Base-by-base conservation (phyloP, 1,140 invertebrate species). In the Microvelia longipes region DNA sequence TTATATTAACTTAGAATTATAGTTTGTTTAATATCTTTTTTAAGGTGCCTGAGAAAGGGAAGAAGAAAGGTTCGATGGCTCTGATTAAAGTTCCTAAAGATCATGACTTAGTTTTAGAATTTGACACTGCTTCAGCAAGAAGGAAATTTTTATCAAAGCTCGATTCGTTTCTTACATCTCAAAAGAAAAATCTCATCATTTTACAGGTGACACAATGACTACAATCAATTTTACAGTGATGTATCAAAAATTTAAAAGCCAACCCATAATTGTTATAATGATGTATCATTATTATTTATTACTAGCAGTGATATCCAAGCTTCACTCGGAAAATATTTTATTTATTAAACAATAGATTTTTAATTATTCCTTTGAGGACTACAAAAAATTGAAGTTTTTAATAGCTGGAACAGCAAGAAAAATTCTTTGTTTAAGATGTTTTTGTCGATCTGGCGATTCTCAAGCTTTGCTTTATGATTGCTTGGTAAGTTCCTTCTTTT, bases 81-180 rank as follows among this genome's bases (percentile, higher is more conserved):
- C 78, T 96, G 11, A 82, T 98, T 15, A 83, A 92, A 73, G 89
- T 96, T 2, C 91, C 92, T 0, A 86, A 90, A 68, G 96, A 98
- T 82, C 95, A 98, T 78, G 96, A 99, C 80, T 81, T 98, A 66
- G 94, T 98, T n/a, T 81, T 99, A 68, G 92, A 96, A 80, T 90
- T 98, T 76, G 90, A 94, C 76, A 90, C 89, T 0, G 81, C 90
- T 35, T 85, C 86, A 0, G 87, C 88, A 0, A 82, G 94, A 65
- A 85, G 89, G 69, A 94, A 95, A 77, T 98, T 98, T 76, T 84
- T 96, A n/a, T 85, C 88, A 68, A 95, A 95, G 79, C 80, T 98
- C 28, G 91, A 94, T 77, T 84, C 88, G 35, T 95, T 95, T 77
- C 79, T 97, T 2, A 80, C 85, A 30, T 87, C 87, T 29, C 86